Evolutionary conservation across 1,140 invertebrate genomes (phyloP), one percentile per base, ranked within the genome.

Genomic region (Ericerus pela): DNA sequence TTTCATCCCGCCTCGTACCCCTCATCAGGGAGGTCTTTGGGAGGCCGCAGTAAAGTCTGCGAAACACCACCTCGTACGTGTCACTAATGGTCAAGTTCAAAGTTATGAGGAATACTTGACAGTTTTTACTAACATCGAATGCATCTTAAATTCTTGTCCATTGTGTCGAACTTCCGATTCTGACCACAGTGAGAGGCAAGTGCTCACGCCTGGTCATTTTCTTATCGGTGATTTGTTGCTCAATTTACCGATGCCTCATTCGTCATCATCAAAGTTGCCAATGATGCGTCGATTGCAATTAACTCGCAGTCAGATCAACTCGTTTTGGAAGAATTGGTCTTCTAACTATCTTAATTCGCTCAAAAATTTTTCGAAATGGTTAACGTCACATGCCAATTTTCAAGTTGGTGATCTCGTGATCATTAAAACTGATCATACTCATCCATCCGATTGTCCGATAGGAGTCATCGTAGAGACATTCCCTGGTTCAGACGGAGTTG

Each of bases 101-200:
- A 68, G 61, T 5, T 65, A 62, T 37, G 63, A 66, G 53, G 60
- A 69, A 51, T 54, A 69, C 12, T 38, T 43, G 1, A 67, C 66
- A 2, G 56, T 64, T 24, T 30, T 68, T 31, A 58, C 59, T 26
- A 65, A 66, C 51, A 59, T 68, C 16, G 66, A 68, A 51, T 62
- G 65, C 3, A 52, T 64, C 30, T 52, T 69, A 5, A 72, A 72
- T 62, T 67, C 63, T n/a, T 62, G 69, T 27, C 69, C 68, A 16
- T 24, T 71, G 18, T 66, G 59, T 30, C 62, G 66, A 27, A 24
- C 70, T 2, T 61, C 62, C 10, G n/a, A n/a, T n/a, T n/a, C n/a
- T n/a, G n/a, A n/a, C n/a, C n/a, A n/a, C n/a, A 56, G 59, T 30
- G 62, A 65, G 22, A 59, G 58, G 31, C 65, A 69, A 43, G 53